phyloP scores from a whole-genome alignment of 2,113 vertebrate genomes.

The Laticauda laticaudata region DNA sequence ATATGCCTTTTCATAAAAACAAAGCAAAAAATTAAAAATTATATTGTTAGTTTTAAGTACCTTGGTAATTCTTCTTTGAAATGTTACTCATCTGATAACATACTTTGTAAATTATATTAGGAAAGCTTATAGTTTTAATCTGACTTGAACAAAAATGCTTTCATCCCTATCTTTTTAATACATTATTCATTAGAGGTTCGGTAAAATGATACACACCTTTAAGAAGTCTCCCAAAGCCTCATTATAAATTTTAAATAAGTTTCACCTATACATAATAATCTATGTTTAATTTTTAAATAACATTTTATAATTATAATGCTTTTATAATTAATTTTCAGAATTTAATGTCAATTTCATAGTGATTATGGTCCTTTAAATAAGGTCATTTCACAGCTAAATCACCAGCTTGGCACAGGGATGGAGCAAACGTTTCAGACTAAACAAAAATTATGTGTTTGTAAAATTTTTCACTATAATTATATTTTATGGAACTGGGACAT shows the following conservation, averaged over 20 bases:
- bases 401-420: background rate
- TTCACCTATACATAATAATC: slow-evolving; percentile 24
- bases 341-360: slow-evolving; percentile 34
- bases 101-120: slow-evolving; percentile 47
- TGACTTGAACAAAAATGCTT: slow-evolving; percentile 38
- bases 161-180: slow-evolving; percentile 40
- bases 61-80: slow-evolving; percentile 24
- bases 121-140: slow-evolving; percentile 31
- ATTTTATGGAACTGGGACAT: slow-evolving; percentile 38
- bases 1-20: background rate
- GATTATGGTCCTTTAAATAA: slow-evolving; percentile 46
- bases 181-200: slow-evolving; percentile 33
- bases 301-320: slow-evolving; percentile 32
- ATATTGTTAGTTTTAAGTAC: background rate
- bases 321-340: slow-evolving; percentile 42
- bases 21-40: background rate
- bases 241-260: slow-evolving; percentile 17
- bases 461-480: slow-evolving; percentile 41
- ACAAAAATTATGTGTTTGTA: slow-evolving; percentile 33
- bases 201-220: slow-evolving; percentile 19
- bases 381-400: slow-evolving; percentile 21
- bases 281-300: slow-evolving; percentile 30
- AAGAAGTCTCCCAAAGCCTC: background rate
- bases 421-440: slow-evolving; percentile 19
- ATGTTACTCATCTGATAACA: slow-evolving; percentile 24